phyloP scores from a whole-genome alignment of 2,113 vertebrate species.

The Gymnogyps californianus region DNA sequence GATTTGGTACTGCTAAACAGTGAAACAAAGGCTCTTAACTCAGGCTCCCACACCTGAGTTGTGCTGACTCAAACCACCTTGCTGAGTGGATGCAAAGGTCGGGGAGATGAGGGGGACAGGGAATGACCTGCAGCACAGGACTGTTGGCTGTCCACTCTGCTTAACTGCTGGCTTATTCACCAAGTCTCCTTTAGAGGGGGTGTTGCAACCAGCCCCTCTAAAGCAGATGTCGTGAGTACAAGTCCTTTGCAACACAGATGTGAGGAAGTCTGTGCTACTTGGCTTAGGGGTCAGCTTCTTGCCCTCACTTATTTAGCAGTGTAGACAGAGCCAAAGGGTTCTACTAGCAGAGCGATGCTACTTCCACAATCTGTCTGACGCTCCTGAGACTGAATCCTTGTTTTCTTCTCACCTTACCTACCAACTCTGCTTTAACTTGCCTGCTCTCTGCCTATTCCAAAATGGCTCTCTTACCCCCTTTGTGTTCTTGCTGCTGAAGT shows the following conservation, averaged over 20 bases:
- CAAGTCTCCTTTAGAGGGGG: background rate
- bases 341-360: background rate
- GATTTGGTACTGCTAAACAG: background rate
- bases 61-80: background rate
- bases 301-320: background rate
- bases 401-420: background rate
- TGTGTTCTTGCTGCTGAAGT: background rate
- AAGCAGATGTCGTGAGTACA: background rate
- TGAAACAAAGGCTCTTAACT: background rate
- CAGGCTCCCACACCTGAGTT: background rate
- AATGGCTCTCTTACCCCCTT: background rate
- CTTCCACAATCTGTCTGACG: background rate
- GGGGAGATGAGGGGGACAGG: background rate
- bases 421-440: conserved; percentile 1
- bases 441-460: background rate
- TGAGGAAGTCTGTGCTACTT: background rate
- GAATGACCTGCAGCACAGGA: background rate
- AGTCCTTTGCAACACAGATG: background rate
- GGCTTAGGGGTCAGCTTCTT: background rate
- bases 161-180: background rate
- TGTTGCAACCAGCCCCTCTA: background rate
- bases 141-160: background rate
- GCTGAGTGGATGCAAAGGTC: background rate
- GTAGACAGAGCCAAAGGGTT: background rate
- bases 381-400: background rate